Percentiles rank a stretch among this genome's conserved stretches.
phyloP scores from a whole-genome alignment of 2,888 invertebrate species.

The Lysandra bellargus region DNA sequence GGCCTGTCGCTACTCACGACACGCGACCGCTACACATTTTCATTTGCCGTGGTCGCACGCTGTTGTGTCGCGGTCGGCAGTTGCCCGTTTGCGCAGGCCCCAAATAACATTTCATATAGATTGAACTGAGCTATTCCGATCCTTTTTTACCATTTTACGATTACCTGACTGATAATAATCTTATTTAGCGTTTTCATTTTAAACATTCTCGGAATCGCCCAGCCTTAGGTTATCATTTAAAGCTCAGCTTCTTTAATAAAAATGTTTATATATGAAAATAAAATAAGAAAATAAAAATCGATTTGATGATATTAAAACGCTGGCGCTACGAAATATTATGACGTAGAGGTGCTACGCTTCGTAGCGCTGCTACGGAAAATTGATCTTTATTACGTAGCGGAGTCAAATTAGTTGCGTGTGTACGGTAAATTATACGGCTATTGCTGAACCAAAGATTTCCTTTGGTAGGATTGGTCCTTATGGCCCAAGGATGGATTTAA shows the following conservation, averaged over 20 bases:
- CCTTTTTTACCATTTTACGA: background rate
- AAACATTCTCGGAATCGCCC: background rate
- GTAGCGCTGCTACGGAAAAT: background rate
- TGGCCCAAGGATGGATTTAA: too few relatives aligned
- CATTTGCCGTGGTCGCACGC: background rate
- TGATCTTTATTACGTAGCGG: background rate
- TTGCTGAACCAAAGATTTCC: too few relatives aligned
- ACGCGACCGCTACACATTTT: background rate
- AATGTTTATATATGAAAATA: background rate
- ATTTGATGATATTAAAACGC: background rate
- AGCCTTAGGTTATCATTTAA: background rate
- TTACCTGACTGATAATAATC: too few relatives aligned
- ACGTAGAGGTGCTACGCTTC: background rate
- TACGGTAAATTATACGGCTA: too few relatives aligned
- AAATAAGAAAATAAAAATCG: background rate
- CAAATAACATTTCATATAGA: constrained; percentile 10
- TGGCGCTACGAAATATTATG: background rate
- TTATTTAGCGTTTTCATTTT: background rate
- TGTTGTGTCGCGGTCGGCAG: background rate
- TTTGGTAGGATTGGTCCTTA: too few relatives aligned
- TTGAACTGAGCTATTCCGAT: background rate
- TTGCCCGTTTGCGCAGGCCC: background rate
- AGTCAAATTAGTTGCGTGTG: background rate
- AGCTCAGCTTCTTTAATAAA: background rate
- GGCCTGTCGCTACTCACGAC: background rate